A percentile compares a stretch with the other conserved stretches of the same genome.
phyloP scores from a whole-genome alignment of 2,888 invertebrate genomes.

The Nomada hirtipes region DNA sequence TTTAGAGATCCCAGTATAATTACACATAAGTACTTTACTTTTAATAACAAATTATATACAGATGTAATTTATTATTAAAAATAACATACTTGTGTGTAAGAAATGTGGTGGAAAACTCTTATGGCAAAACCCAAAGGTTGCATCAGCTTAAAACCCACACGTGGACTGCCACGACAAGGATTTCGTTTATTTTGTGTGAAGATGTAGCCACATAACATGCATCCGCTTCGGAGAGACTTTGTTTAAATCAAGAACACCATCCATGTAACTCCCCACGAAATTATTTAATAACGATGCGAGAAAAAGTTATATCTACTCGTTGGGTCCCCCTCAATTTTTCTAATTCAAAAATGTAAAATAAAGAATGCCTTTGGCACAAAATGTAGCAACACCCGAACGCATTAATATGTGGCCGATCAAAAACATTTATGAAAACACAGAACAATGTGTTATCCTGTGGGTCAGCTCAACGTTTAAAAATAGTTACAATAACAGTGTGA shows the following conservation, averaged over 20 bases:
- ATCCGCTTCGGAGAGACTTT: too few relatives aligned
- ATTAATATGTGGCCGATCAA: background rate
- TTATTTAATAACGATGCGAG: background rate
- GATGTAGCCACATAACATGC: background rate
- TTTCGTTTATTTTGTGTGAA: background rate
- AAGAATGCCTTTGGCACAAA: background rate
- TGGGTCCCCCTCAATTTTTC: too few relatives aligned
- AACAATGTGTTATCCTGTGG: conserved; percentile 10
- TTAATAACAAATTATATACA: too few relatives aligned
- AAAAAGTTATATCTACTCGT: too few relatives aligned
- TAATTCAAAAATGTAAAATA: background rate
- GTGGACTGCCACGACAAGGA: background rate
- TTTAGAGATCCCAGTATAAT: too few relatives aligned
- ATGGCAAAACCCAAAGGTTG: background rate
- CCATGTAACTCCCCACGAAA: background rate
- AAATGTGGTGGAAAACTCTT: background rate
- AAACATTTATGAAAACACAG: background rate
- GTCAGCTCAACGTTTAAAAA: conserved; percentile 33
- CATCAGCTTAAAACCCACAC: background rate
- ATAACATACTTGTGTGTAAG: background rate
- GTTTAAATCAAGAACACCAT: background rate
- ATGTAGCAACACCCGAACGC: background rate
- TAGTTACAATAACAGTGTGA: conserved; percentile 42
- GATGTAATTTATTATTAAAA: background rate
- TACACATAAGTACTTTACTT: too few relatives aligned